phyloP scores from a whole-genome alignment of 2,888 invertebrate genomes.

The Temnothorax rugatulus region DNA sequence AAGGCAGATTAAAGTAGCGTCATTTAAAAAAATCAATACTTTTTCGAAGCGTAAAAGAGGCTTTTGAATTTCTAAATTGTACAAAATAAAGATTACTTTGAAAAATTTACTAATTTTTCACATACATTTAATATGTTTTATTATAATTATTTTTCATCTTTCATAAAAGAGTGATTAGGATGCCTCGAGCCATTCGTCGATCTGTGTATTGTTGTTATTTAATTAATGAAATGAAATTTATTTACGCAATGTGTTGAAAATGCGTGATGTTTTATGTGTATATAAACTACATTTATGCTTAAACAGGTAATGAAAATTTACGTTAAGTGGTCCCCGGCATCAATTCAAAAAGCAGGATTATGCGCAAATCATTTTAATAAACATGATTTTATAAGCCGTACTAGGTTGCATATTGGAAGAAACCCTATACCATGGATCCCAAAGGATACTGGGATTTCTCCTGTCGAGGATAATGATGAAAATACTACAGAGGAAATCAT shows the following conservation, averaged over 20 bases:
- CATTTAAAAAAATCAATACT: no score
- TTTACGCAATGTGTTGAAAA: neutral
- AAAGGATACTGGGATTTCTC: neutral
- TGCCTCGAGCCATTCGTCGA: neutral
- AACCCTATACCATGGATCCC: neutral
- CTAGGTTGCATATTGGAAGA: neutral
- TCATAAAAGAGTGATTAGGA: neutral
- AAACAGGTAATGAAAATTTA: constrained; percentile 3
- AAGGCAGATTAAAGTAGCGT: no score
- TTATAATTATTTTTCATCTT: neutral
- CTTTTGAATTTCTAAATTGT: no score
- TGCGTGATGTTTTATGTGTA: neutral
- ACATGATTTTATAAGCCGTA: neutral
- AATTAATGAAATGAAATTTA: neutral
- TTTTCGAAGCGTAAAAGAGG: no score
- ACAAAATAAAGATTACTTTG: no score
- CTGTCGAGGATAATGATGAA: neutral
- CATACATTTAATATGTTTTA: no score
- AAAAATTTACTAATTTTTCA: no score
- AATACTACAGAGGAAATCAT: neutral
- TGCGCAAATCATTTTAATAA: constrained; percentile 8
- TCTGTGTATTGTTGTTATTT: neutral
- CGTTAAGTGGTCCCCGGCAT: neutral
- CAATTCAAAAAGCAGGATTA: constrained; percentile 12
- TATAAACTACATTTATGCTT: neutral